phyloP scores from a whole-genome alignment of 2,113 vertebrate species.

The Hypocryptadius cinnamomeus region DNA sequence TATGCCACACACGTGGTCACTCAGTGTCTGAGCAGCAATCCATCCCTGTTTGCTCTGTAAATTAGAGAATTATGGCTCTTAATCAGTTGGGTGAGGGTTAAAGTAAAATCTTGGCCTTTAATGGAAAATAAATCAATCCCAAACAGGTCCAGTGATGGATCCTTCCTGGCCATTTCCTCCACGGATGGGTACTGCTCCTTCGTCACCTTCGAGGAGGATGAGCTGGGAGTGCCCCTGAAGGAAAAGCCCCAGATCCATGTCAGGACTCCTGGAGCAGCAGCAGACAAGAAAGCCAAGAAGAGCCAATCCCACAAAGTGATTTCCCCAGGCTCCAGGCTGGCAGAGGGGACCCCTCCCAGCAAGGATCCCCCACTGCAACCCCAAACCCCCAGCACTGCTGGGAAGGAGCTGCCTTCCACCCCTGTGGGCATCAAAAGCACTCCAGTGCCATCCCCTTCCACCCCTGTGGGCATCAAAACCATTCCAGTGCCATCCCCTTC shows the following conservation, averaged over 20 bases:
- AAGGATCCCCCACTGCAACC: conserved; percentile 42
- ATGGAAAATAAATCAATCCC: neutral
- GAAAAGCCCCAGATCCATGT: conserved; percentile 80
- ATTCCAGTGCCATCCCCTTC: neutral
- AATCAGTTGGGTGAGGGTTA: neutral
- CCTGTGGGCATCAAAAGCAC: neutral
- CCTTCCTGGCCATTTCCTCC: conserved; percentile 91
- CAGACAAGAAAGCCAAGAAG: conserved; percentile 84
- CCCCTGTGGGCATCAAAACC: neutral
- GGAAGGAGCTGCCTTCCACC: conserved; percentile 52
- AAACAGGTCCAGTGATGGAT: conserved; percentile 87
- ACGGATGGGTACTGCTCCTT: conserved; percentile 98
- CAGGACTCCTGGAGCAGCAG: conserved; percentile 57
- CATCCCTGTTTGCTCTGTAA: neutral
- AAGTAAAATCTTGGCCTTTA: neutral
- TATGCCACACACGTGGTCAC: neutral
- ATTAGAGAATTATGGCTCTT: neutral
- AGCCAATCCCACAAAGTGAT: conserved; percentile 8
- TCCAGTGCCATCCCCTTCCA: neutral
- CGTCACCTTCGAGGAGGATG: conserved; percentile 84
- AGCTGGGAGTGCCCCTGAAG: conserved; percentile 85
- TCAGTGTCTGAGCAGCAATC: neutral
- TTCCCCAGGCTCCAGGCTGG: conserved; percentile 41
- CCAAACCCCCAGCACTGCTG: neutral
- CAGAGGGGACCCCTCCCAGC: conserved; percentile 41